Conservation (phyloP, 1,140 invertebrate genomes). For the Asbolus verrucosus region DNA sequence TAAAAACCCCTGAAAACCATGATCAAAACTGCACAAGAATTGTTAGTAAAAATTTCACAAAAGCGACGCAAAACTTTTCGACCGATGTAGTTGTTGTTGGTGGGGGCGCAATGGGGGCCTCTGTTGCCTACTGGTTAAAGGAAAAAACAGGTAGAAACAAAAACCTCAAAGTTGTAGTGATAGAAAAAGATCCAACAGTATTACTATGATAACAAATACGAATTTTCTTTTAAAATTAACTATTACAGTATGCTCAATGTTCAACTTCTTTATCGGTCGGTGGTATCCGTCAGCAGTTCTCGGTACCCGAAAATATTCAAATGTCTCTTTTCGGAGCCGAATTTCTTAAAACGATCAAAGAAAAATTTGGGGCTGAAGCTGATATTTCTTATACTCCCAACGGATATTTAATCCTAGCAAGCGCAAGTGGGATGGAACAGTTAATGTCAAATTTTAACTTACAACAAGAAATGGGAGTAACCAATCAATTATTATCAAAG, state of each 20-base stretch:
- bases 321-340: slow-evolving; percentile 92
- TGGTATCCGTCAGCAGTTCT: slow-evolving; percentile 94
- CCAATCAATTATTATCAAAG: slow-evolving; percentile 79
- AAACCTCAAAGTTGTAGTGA: slow-evolving; percentile 79
- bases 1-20: no score
- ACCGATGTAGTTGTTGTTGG: slow-evolving; percentile 91
- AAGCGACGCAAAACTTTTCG: background rate
- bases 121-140: slow-evolving; percentile 93
- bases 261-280: slow-evolving; percentile 86
- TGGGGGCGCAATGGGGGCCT: slow-evolving; percentile 91
- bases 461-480: slow-evolving; percentile 86
- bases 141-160: slow-evolving; percentile 70
- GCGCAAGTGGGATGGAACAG: slow-evolving; percentile 78
- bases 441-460: slow-evolving; percentile 81
- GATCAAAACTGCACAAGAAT: slow-evolving; percentile 1
- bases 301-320: slow-evolving; percentile 91
- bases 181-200: slow-evolving; percentile 92
- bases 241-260: slow-evolving; percentile 78
- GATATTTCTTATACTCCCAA: slow-evolving; percentile 88
- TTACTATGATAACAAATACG: no score
- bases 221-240: background rate
- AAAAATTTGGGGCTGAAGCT: slow-evolving; percentile 78
- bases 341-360: slow-evolving; percentile 86
- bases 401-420: slow-evolving; percentile 91
- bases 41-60: background rate